Evolutionary conservation across 92 coral and sea anemone genomes (phyloP).

Genomic region (Pocillopora grandis): DNA sequence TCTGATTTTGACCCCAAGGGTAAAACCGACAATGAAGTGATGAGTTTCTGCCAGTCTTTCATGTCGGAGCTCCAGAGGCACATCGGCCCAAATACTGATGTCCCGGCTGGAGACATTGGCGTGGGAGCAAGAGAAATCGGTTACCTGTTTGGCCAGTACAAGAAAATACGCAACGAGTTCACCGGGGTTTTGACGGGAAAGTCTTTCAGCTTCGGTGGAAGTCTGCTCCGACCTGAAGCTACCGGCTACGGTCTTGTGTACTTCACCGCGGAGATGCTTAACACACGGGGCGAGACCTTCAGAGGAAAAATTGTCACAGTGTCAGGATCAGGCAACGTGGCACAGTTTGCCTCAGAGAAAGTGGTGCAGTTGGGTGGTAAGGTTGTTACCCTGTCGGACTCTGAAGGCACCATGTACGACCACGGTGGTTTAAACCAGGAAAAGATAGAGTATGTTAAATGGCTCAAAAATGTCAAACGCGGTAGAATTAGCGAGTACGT

Average conservation of each 20-base stretch:
- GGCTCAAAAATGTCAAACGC: slow-evolving; percentile 78
- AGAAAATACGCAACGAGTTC: slow-evolving; percentile 84
- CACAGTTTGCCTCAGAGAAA: slow-evolving; percentile 89
- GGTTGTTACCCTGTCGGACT: slow-evolving; percentile 82
- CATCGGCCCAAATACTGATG: slow-evolving; percentile 92
- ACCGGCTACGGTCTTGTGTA: slow-evolving; percentile 90
- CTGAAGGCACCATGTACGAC: slow-evolving; percentile 80
- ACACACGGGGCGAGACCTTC: slow-evolving; percentile 73
- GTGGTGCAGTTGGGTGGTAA: slow-evolving; percentile 78
- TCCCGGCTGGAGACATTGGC: slow-evolving; percentile 92
- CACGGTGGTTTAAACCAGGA: slow-evolving; percentile 80
- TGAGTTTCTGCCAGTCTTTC: slow-evolving; percentile 92
- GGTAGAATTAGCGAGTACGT: slow-evolving; percentile 82
- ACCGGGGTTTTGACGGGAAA: slow-evolving; percentile 91
- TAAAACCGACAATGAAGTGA: slow-evolving; percentile 81
- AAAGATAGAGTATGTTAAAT: slow-evolving; percentile 67
- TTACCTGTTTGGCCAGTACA: slow-evolving; percentile 92
- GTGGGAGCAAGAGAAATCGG: slow-evolving; percentile 92
- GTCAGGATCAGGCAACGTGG: slow-evolving; percentile 90
- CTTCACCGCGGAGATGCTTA: slow-evolving; percentile 90
- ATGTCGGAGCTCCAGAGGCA: slow-evolving; percentile 91
- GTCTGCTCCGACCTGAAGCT: slow-evolving; percentile 88
- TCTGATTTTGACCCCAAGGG: slow-evolving; percentile 92
- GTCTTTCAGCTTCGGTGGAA: slow-evolving; percentile 76
- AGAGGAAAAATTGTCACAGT: slow-evolving; percentile 77